Evolutionary conservation across 2,797 vertebrate species (phyloP).

Genomic region (Schizopygopsis malacanthus): DNA sequence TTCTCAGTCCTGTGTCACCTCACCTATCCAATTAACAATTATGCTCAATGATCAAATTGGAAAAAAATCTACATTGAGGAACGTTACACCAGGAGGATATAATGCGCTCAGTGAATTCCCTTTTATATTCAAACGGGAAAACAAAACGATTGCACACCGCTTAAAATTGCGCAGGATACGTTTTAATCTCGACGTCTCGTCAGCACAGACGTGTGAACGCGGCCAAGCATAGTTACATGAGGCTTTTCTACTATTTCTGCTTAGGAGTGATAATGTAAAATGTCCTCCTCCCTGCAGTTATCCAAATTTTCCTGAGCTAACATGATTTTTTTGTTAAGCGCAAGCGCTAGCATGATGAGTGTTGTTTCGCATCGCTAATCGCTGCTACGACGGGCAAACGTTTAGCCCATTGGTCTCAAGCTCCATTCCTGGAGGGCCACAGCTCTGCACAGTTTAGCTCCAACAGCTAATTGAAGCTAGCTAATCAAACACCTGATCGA

Average conservation of each 20-base stretch:
- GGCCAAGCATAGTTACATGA: not conserved
- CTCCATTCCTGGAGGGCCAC: no score
- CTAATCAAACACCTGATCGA: no score
- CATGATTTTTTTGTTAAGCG: conserved; percentile 6
- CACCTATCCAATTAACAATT: conserved; percentile 35
- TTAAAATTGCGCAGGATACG: conserved; percentile 73
- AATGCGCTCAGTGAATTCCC: conserved; percentile 76
- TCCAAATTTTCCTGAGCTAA: conserved; percentile 38
- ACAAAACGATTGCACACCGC: conserved; percentile 75
- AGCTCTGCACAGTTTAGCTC: no score
- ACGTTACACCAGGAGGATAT: conserved; percentile 78
- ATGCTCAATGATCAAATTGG: not conserved
- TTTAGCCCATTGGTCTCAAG: not conserved
- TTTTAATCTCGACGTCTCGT: conserved; percentile 67
- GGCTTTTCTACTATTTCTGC: not conserved
- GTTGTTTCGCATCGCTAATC: conserved; percentile 18
- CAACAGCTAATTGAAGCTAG: no score
- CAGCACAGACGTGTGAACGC: not conserved
- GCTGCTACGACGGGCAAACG: conserved; percentile 22
- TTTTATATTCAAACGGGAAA: conserved; percentile 80
- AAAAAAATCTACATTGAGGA: conserved; percentile 68
- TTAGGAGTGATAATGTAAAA: not conserved
- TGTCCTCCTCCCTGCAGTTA: not conserved
- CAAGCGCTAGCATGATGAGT: conserved; percentile 15
- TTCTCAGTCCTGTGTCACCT: conserved; percentile 80